Evolutionary conservation across 2,797 vertebrate species (phyloP).

Genomic region (Protosalanx chinensis): DNA sequence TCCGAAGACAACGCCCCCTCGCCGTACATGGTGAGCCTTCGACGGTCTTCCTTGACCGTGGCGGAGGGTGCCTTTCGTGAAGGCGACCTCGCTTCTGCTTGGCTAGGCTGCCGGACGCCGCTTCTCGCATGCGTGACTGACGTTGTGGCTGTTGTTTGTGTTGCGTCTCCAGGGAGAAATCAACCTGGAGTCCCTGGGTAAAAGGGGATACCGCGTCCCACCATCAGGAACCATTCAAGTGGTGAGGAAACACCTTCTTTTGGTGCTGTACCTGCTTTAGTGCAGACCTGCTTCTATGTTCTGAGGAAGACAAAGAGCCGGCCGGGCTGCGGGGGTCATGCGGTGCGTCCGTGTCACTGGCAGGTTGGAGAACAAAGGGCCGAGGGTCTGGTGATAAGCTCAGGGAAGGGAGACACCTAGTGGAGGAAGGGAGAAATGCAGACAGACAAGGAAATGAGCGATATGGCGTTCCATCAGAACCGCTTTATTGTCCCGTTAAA

Average conservation of each 20-base stretch:
- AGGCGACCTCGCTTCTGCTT: not conserved
- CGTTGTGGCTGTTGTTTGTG: not conserved
- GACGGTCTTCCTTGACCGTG: not conserved
- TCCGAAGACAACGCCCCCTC: slow-evolving; percentile 98
- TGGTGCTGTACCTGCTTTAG: not conserved
- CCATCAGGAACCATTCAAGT: slow-evolving; percentile 99
- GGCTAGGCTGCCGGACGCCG: too few species aligned
- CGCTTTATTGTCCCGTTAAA: not conserved
- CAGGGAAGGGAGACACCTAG: slow-evolving; percentile 56
- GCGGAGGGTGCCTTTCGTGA: too few species aligned
- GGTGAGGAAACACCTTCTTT: slow-evolving; percentile 72
- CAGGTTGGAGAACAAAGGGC: slow-evolving; percentile 48
- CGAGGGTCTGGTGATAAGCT: slow-evolving; percentile 10
- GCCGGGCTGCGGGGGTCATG: not conserved
- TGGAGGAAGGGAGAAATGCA: slow-evolving; percentile 43
- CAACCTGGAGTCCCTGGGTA: slow-evolving; percentile 96
- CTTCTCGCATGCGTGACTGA: not conserved
- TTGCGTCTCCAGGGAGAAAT: slow-evolving; percentile 86
- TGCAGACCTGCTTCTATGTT: not conserved
- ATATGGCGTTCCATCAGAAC: too few species aligned
- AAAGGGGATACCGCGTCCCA: slow-evolving; percentile 98
- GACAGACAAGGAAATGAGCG: not conserved
- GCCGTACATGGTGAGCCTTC: slow-evolving; percentile 89
- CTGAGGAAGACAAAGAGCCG: not conserved
- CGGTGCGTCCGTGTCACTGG: not conserved